Conservation (phyloP, 2,888 invertebrate species). For the Furcula furcula region DNA sequence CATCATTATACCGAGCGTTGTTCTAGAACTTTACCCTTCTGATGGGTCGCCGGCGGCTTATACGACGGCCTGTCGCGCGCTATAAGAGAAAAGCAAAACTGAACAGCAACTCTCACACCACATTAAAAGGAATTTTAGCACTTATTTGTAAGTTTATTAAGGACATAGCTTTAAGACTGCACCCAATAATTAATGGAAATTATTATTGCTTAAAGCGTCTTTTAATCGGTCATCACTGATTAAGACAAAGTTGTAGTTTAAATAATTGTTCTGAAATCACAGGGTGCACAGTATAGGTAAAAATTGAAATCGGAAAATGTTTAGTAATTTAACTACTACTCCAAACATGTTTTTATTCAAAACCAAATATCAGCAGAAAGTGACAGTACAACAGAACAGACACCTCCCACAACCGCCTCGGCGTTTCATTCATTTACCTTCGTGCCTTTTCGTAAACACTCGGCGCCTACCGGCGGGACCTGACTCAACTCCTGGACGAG, state of each 20-base stretch:
- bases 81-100: constrained; percentile 77
- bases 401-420: constrained; percentile 47
- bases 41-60: constrained; percentile 72
- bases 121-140: constrained; percentile 30
- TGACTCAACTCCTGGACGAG: constrained; percentile 56
- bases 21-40: constrained; percentile 73
- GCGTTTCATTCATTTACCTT: constrained; percentile 55
- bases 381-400: constrained; percentile 26
- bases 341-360: constrained; percentile 16
- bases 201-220: constrained; percentile 28
- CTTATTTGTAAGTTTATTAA: constrained; percentile 17
- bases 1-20: constrained; percentile 56
- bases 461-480: constrained; percentile 45
- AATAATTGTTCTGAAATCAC: too few relatives aligned
- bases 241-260: too few relatives aligned
- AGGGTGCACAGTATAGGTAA: too few relatives aligned
- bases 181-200: constrained; percentile 24
- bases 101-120: constrained; percentile 66
- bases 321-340: too few relatives aligned
- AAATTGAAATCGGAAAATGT: too few relatives aligned
- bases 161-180: constrained; percentile 24
- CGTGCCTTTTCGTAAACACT: constrained; percentile 61
- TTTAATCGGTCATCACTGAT: constrained; percentile 15
- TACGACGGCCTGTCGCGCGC: constrained; percentile 65
- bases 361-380: constrained; percentile 22